Conservation (phyloP, 1,140 invertebrate species). For the Ditylenchus dipsaci region DNA sequence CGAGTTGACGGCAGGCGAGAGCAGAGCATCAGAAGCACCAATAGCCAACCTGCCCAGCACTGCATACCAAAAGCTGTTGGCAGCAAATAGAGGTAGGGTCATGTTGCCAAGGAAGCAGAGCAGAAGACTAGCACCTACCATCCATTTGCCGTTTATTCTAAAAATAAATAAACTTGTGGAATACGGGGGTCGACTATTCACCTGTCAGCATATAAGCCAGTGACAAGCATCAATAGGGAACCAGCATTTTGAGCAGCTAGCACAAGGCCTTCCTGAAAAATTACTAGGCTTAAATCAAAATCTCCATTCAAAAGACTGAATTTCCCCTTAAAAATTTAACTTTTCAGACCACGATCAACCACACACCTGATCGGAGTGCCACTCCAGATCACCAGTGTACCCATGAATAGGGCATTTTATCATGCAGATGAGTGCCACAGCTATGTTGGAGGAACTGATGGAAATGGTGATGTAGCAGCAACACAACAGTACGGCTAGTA, state of each 20-base stretch:
- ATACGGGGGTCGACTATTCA: too few relatives aligned
- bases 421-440: slow-evolving; percentile 57
- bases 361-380: slow-evolving; percentile 47
- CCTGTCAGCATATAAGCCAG: slow-evolving; percentile 44
- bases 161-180: too few relatives aligned
- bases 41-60: slow-evolving; percentile 46
- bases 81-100: slow-evolving; percentile 46
- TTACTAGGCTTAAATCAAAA: not conserved
- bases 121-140: slow-evolving; percentile 45
- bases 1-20: slow-evolving; percentile 54
- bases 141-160: slow-evolving; percentile 54
- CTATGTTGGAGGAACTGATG: slow-evolving; percentile 53
- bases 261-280: slow-evolving; percentile 52
- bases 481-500: slow-evolving; percentile 50
- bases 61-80: slow-evolving; percentile 51
- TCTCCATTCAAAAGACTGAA: not conserved
- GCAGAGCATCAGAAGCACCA: slow-evolving; percentile 54
- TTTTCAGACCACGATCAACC: not conserved
- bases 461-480: slow-evolving; percentile 57
- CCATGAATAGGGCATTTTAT: slow-evolving; percentile 55
- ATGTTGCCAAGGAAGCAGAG: slow-evolving; percentile 52
- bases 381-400: slow-evolving; percentile 51
- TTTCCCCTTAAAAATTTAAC: too few relatives aligned
- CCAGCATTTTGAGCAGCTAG: slow-evolving; percentile 57
- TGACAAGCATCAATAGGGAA: slow-evolving; percentile 51